Evolutionary conservation across 2,888 invertebrate genomes (phyloP), one percentile per base, ranked within the genome.

Genomic region (Orchesella flavescens): DNA sequence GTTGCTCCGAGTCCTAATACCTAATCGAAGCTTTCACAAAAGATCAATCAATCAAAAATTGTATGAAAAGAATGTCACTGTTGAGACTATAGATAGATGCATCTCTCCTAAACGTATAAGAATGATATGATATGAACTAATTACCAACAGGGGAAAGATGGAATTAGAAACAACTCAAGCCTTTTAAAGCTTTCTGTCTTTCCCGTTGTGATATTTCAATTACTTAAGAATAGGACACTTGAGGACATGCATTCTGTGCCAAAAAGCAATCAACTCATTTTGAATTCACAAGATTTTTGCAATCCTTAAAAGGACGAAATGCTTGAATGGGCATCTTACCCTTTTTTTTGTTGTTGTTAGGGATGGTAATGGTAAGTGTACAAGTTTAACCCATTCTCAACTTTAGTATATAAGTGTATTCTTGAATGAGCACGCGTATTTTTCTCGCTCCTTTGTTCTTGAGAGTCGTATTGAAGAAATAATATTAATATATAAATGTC

Each of bases 401-500:
- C 23, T 34, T 34, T 2, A n/a, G n/a, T n/a, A n/a, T n/a, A n/a
- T n/a, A n/a, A n/a, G n/a, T n/a, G 34, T 34, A 34, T 2, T 57
- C 19, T 3, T 57, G n/a, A 61, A 61, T 61, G 61, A 24, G 61
- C 61, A 61, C 61, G 34, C 61, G 24, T 24, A 24, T 61, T 61
- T 61, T 24, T 34, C 34, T 34, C 34, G 34, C 34, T 34, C 57
- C 61, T 61, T 13, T 61, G 12, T 53, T 53, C n/a, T 53, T 53
- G 13, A 53, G 13, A 53, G n/a, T 10, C 10, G 24, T 61, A 24
- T 61, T 24, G 61, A 61, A 61, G 61, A 61, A 61, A 61, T 61
- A 61, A 61, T 61, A 61, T 61, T 61, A 61, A 61, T 61, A 61
- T 23, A 13, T 24, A 61, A 61, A 24, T 61, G 34, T 34, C n/a